phyloP scores from a whole-genome alignment of 2,113 vertebrate genomes.

The Eulacestoma nigropectus region DNA sequence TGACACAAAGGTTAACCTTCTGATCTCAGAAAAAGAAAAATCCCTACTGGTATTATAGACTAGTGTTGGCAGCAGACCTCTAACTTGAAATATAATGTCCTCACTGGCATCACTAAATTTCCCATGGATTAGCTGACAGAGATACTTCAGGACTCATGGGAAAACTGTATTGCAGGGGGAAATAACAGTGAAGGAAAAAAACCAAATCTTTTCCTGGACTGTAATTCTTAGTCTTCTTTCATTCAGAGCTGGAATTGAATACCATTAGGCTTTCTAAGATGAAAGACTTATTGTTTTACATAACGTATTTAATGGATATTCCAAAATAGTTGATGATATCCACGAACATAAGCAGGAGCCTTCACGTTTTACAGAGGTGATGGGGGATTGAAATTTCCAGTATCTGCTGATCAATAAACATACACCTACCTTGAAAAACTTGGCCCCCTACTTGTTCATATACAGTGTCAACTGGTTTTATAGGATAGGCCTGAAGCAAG shows the following conservation, averaged over 20 bases:
- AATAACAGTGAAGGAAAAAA: background rate
- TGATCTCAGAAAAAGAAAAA: background rate
- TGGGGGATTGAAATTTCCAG: background rate
- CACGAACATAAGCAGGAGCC: background rate
- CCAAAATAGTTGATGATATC: background rate
- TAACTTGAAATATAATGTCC: background rate
- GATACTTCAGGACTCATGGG: background rate
- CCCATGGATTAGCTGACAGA: slow-evolving; percentile 13
- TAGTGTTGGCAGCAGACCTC: background rate
- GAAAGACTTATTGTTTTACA: background rate
- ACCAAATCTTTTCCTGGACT: background rate
- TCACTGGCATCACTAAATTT: slow-evolving; percentile 15
- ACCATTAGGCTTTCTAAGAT: background rate
- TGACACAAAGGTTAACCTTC: slow-evolving; percentile 25
- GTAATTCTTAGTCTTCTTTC: background rate
- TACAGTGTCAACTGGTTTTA: background rate
- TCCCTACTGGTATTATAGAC: background rate
- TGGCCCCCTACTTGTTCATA: background rate
- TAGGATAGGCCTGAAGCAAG: background rate
- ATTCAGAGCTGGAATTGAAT: background rate
- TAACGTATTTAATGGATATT: background rate
- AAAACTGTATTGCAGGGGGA: background rate
- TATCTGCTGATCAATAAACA: background rate
- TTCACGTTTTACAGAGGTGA: background rate
- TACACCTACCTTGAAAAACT: background rate